Base-by-base conservation (phyloP, 2,888 invertebrate species). In the Stramonita haemastoma region DNA sequence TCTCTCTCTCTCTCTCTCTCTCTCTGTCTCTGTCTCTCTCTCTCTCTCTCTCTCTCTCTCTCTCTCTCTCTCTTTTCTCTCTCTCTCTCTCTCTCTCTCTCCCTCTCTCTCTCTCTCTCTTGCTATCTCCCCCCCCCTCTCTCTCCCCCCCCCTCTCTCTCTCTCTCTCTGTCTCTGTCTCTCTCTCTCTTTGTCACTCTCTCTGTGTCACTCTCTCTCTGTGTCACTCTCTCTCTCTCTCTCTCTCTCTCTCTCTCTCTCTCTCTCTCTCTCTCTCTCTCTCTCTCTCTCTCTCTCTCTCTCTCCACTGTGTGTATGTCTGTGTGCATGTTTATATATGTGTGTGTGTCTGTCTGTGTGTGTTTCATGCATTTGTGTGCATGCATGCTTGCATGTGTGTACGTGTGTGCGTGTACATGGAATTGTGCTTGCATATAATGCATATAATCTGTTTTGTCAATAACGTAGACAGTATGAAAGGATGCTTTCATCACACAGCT, bases 111-210 rank as follows among this genome's bases (percentile, higher is more conserved):
- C 46, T 46, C 46, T 73, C 73, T 73, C 6, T 73, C 73, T 73
- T n/a, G n/a, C 29, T 73, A n/a, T 73, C 0, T 73, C 29, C n/a
- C n/a, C n/a, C n/a, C n/a, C 4, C n/a, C n/a, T n/a, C n/a, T n/a
- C 73, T 70, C 73, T 70, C 87, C 66, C 73, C 66, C 73, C 66
- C 87, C 66, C 73, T 70, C 87, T 87, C 73, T 70, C 87, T 87
- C 70, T 32, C 70, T 87, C 86, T 60, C 86, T 86, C 86, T 60
- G 56, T 86, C 86, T 86, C 86, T 86, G 26, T 60, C 86, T 56
- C 86, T 60, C 86, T 57, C 46, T 86, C 86, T 56, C 86, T 60
- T 17, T 60, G 13, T 60, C 60, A 15, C 60, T n/a, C 70, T 70
- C 70, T 26, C 19, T 17, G 22, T 70, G 8, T 26, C 70, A 22